Base-by-base conservation (phyloP, 2,888 invertebrate genomes). In the Phyto melanocephala region DNA sequence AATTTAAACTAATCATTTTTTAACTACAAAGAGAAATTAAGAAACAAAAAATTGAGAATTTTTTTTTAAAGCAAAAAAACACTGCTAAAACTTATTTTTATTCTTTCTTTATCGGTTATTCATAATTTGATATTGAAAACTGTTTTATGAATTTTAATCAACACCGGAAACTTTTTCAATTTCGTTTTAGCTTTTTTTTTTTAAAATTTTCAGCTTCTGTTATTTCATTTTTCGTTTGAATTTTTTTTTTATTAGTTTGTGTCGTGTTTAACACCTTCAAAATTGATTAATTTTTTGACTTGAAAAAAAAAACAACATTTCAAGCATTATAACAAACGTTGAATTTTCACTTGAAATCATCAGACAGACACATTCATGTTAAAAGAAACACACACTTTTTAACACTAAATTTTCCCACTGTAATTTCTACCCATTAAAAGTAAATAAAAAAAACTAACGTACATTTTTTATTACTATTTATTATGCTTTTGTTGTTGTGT, bases 1-100 rank as follows among this genome's bases (percentile, higher is more conserved):
- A 79, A 47, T 75, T 71, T 71, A 62, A 35, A 35, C 11, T 79
- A 67, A 37, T 71, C 82, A 82, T 82, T 52, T 35, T 71, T 65
- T 71, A 63, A 67, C 79, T 79, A 71, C 4, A 70, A 67, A 54
- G 45, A 7, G 56, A 56, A 67, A 72, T 40, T 6, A 28, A 72
- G 8, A 33, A 54, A 60, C 10, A 47, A 40, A 56, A 52, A n/a
- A 58, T 42, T 45, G 28, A 70, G 35, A 28, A 45, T 10, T 37
- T 47, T 45, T 22, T 6, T 40, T 33, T 33, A 54, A 42, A 40
- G 28, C 24, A 11, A 52, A 60, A 52, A 54, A 8, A 1, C 42
- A 52, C 50, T 65, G 2, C 3, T 42, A 15, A 56, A 28, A 22
- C 52, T 37, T 62, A 4, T 35, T 15, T 47, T 37, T 50, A 35